Percentiles rank a stretch among this genome's conserved stretches.
Evolutionary conservation across 1,140 invertebrate genomes (phyloP).

Genomic region (Pseudomyrmex sp.): DNA sequence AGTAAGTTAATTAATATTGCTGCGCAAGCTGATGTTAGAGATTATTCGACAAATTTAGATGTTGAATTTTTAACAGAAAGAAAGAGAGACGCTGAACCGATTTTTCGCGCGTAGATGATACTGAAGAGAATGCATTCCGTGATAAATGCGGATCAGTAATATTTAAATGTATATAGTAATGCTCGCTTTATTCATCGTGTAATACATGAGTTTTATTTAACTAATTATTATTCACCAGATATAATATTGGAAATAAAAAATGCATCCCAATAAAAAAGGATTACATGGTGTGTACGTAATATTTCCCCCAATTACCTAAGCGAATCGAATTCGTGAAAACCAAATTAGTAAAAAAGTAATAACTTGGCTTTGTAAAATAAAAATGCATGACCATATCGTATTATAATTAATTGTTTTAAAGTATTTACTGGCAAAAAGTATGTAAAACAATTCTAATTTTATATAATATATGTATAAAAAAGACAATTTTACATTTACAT

Average conservation of each 20-base stretch:
- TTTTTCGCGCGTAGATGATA: conserved; percentile 58
- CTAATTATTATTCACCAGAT: conserved; percentile 65
- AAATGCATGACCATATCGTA: too few relatives aligned
- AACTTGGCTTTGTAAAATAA: neutral
- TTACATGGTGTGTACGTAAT: neutral
- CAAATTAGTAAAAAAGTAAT: neutral
- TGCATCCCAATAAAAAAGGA: conserved; percentile 41
- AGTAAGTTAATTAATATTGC: conserved; percentile 50
- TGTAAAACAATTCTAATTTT: neutral
- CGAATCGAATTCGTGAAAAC: neutral
- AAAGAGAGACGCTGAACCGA: conserved; percentile 23
- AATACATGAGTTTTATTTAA: conserved; percentile 72
- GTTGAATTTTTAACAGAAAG: conserved; percentile 54
- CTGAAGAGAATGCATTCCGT: conserved; percentile 60
- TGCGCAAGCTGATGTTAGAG: conserved; percentile 55
- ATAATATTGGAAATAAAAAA: conserved; percentile 59
- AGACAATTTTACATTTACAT: conserved; percentile 20
- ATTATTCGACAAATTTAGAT: conserved; percentile 50
- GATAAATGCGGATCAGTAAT: conserved; percentile 69
- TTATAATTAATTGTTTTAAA: neutral
- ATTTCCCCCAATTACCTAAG: neutral
- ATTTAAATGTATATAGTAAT: conserved; percentile 74
- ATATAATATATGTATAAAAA: neutral
- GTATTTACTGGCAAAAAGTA: neutral
- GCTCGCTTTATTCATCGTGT: conserved; percentile 65